Base-by-base conservation (phyloP, 1,140 invertebrate species). In the Panulirus ornatus region DNA sequence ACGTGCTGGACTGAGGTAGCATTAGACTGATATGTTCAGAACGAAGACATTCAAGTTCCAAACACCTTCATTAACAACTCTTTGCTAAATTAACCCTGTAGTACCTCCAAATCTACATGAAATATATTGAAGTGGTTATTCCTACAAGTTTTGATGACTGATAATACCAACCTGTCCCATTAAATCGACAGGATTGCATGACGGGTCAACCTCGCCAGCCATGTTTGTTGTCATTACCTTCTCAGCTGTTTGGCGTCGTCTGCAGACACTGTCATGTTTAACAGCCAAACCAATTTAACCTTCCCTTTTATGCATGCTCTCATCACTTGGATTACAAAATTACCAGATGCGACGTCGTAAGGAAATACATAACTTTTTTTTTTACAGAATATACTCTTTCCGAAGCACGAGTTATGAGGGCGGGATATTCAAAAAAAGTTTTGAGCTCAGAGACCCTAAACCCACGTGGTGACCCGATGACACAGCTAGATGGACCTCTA, bases 131-230 rank as follows among this genome's bases (percentile, higher is more conserved):
- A n/a, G n/a, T n/a, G n/a, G n/a, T n/a, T 83, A 91, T 40, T 54
- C 27, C 6, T 36, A 38, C 63, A 30, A 81, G 6, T 14, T 34
- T 27, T 44, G 22, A 38, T 16, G 36, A 44, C 58, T 9, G 38
- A 51, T 9, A 38, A 27, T 27, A 73, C 79, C 34, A 30, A 91
- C 92, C 81, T 92, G 91, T 6, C 47, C 84, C 73, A 92, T 91
- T 58, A 92, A 86, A 88, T 92, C 91, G 9, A 92, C 92, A 5
- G 92, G 92, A 85, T 92, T 92, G 71, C 92, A 92, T 5, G 86
- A 78, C 8, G 92, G 92, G 84, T 92, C 92, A 5, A 91, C 91
- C 75, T 92, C 92, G 47, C 84, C 91, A 42, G 92, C 92, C 92
- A 92, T 92, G 88, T 93, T 88, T 90, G 90, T 83, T 92, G 81